Percentiles rank a stretch among this genome's conserved stretches.
phyloP scores from a whole-genome alignment of 2,797 vertebrate genomes.

The Lithobates sylvaticus region DNA sequence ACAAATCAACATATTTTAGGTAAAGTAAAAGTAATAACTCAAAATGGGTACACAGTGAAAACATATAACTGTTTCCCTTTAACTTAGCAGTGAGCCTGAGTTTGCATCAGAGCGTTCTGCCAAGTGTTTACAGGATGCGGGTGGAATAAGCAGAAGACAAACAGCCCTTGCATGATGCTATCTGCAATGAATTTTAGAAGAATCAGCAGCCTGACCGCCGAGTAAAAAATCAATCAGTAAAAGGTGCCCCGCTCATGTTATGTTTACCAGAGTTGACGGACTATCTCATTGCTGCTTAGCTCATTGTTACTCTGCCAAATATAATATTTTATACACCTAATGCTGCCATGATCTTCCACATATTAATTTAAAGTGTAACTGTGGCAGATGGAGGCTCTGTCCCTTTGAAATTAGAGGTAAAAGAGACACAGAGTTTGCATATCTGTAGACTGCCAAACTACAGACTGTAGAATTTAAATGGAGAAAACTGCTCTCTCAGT shows the following conservation, averaged over 20 bases:
- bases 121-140: constrained; percentile 4
- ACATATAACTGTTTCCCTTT: background rate
- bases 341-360: no score
- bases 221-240: constrained; percentile 12
- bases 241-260: background rate
- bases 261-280: constrained; percentile 9
- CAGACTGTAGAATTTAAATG: no score
- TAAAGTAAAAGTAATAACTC: background rate
- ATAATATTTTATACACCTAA: constrained; percentile 21
- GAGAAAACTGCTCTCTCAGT: no score
- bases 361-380: background rate
- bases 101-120: background rate
- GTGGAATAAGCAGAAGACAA: background rate
- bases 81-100: background rate
- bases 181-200: background rate
- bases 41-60: background rate
- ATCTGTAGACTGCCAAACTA: no score
- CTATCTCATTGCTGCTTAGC: constrained; percentile 10
- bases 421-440: no score
- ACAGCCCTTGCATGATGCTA: constrained; percentile 11
- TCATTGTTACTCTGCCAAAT: constrained; percentile 32
- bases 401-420: no score
- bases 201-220: background rate
- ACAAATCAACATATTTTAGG: background rate
- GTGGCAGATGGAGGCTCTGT: no score